Evolutionary conservation across 2,797 vertebrate genomes (phyloP), one percentile per base, ranked within the genome.

Genomic region (Hippopotamyrus pictus): DNA sequence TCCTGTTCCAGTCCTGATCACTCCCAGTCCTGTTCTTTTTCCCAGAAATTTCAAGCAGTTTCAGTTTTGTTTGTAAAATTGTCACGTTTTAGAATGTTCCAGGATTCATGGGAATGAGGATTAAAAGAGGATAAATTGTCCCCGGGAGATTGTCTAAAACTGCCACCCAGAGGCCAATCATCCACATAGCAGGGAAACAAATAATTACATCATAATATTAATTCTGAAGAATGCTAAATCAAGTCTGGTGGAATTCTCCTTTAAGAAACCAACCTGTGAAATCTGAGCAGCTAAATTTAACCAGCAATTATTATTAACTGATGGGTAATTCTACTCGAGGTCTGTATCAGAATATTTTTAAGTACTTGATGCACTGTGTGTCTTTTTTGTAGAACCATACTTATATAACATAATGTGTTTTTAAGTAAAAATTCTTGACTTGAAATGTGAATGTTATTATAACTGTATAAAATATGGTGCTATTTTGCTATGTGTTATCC

Each of bases 301-400:
- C 94, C 94, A 94, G 90, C 93, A 93, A 89, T 95, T 91, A 89
- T 94, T 92, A 48, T 89, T 88, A 89, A 92, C 93, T 92, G 94
- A 94, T 91, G 92, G 95, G 90, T 93, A 94, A 94, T 93, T 95
- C 93, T 95, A 93, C 93, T 96, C 95, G 94, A 97, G 95, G 95
- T 97, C 97, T 97, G 97, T 97, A 98, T 98, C 97, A 98, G 96
- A 97, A 97, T 96, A 94, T 86, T 93, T 93, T 95, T 92, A 93
- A 95, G 93, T 96, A 96, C 95, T 96, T 97, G 96, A 96, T 97
- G 97, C 97, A 99, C 97, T 97, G 95, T 98, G 97, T 99, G 97
- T 97, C 96, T 94, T 37, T 94, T 95, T 93, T 97, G 94, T 96
- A 95, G 96, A 96, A 17, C 93, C 94, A 92, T 89, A 93, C 94